Evolutionary conservation across 2,113 vertebrate genomes (phyloP).

Genomic region (Halcyon senegalensis): DNA sequence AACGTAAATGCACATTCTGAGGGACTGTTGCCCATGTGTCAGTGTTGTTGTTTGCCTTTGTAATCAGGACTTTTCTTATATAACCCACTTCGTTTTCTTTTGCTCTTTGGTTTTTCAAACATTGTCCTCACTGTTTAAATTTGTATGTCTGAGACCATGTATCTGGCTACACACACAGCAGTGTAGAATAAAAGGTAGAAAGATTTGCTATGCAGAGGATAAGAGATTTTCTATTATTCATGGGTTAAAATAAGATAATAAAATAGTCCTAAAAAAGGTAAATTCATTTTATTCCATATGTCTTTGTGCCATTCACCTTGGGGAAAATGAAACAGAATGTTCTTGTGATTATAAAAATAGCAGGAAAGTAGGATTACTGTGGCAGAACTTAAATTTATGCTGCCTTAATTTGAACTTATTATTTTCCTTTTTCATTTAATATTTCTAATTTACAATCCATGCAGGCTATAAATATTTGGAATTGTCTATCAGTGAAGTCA

Average conservation of each 20-base stretch:
- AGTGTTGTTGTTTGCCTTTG: slow-evolving; percentile 33
- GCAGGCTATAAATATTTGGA: slow-evolving; percentile 10
- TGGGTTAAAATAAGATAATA: slow-evolving; percentile 6
- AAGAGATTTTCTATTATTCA: slow-evolving; percentile 25
- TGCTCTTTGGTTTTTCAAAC: not conserved
- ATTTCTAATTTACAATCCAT: not conserved
- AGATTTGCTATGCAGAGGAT: not conserved
- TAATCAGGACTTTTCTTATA: slow-evolving; percentile 35
- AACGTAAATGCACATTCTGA: not conserved
- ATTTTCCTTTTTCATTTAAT: not conserved
- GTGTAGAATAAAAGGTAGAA: not conserved
- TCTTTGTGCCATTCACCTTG: slow-evolving; percentile 35
- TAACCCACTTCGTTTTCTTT: not conserved
- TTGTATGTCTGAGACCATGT: not conserved
- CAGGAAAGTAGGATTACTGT: not conserved
- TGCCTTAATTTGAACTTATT: not conserved
- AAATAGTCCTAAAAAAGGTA: slow-evolving; percentile 15
- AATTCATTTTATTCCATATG: slow-evolving; percentile 27
- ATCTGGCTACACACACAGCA: not conserved
- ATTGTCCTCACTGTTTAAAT: not conserved
- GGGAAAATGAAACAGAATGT: not conserved
- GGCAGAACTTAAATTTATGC: not conserved
- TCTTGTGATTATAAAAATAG: slow-evolving; percentile 22
- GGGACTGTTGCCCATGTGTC: not conserved
- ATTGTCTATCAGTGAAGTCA: slow-evolving; percentile 47